Evolutionary conservation across 2,797 vertebrate genomes (phyloP).

Genomic region (Cynodonichthys magdalenae): DNA sequence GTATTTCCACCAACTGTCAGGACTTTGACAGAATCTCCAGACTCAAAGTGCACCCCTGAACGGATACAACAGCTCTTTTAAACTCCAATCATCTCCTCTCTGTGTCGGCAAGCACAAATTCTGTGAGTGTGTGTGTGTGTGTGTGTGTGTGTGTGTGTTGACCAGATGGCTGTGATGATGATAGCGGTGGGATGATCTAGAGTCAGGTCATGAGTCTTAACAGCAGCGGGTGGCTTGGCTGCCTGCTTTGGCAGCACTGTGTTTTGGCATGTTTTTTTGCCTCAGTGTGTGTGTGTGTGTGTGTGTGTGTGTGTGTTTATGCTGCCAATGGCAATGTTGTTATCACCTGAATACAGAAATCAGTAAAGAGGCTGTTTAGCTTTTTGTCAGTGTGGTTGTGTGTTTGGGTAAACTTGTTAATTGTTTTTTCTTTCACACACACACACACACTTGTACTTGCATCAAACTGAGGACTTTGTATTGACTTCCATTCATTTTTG

Average conservation of each 20-base stretch:
- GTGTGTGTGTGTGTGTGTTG: not conserved
- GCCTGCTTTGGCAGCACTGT: conserved; percentile 40
- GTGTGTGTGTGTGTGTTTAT: conserved; percentile 14
- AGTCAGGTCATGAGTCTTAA: conserved; percentile 60
- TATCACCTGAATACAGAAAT: conserved; percentile 55
- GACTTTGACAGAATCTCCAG: conserved; percentile 14
- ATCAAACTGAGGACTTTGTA: no score
- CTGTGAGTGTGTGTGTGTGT: not conserved
- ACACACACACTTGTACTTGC: no score
- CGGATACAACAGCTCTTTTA: conserved; percentile 10
- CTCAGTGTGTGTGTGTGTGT: no score
- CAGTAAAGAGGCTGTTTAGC: conserved; percentile 28
- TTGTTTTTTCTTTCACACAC: not conserved
- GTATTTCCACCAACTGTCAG: conserved; percentile 7
- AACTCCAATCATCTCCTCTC: conserved; percentile 12
- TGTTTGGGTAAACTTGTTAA: conserved; percentile 7
- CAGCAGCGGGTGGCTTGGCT: conserved; percentile 46
- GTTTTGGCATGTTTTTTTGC: conserved; percentile 31
- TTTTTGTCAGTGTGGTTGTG: conserved; percentile 14
- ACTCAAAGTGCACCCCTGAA: not conserved
- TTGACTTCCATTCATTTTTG: no score
- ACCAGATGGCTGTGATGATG: conserved; percentile 52
- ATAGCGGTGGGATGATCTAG: conserved; percentile 51
- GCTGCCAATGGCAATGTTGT: conserved; percentile 29
- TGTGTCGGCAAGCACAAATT: conserved; percentile 3